Percentiles rank a stretch among this genome's conserved stretches.
Evolutionary conservation across 2,888 invertebrate genomes (phyloP).

Genomic region (Drosophila fulvimacula): DNA sequence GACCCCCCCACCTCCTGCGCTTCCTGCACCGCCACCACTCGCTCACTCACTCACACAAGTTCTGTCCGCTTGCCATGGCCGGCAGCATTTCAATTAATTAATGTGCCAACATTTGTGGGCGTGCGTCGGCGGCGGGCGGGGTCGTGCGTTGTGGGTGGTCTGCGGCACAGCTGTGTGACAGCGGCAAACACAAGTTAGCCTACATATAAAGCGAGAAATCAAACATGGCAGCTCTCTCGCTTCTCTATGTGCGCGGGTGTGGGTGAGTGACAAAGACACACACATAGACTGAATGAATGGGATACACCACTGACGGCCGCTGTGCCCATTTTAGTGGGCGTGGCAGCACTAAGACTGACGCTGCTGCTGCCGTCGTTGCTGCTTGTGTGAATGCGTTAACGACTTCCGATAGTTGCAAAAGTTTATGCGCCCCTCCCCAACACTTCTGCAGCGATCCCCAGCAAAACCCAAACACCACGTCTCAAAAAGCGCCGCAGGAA

Average conservation of each 20-base stretch:
- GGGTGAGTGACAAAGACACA: conserved; percentile 18
- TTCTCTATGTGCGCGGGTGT: neutral
- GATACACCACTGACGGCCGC: conserved; percentile 21
- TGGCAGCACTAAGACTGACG: conserved; percentile 20
- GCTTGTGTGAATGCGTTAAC: conserved; percentile 73
- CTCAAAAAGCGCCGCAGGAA: conserved; percentile 69
- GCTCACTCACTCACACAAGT: neutral
- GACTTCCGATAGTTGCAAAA: conserved; percentile 77
- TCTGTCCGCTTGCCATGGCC: conserved; percentile 49
- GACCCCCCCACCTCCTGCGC: neutral
- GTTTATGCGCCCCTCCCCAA: conserved; percentile 40
- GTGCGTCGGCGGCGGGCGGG: conserved; percentile 13
- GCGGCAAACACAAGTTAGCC: conserved; percentile 70
- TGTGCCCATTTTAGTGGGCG: conserved; percentile 48
- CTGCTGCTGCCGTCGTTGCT: conserved; percentile 5
- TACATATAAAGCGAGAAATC: conserved; percentile 76
- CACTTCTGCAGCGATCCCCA: neutral
- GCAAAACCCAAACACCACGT: conserved; percentile 35
- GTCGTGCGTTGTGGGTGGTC: neutral
- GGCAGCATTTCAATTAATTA: conserved; percentile 78
- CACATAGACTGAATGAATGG: conserved; percentile 7
- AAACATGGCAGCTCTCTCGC: conserved; percentile 65
- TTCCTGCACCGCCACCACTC: conserved; percentile 7
- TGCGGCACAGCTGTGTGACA: conserved; percentile 58
- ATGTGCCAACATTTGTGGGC: conserved; percentile 78